Evolutionary conservation across 2,888 invertebrate genomes (phyloP), one percentile per base, ranked within the genome.

Genomic region (Nemotelus pantherinus): DNA sequence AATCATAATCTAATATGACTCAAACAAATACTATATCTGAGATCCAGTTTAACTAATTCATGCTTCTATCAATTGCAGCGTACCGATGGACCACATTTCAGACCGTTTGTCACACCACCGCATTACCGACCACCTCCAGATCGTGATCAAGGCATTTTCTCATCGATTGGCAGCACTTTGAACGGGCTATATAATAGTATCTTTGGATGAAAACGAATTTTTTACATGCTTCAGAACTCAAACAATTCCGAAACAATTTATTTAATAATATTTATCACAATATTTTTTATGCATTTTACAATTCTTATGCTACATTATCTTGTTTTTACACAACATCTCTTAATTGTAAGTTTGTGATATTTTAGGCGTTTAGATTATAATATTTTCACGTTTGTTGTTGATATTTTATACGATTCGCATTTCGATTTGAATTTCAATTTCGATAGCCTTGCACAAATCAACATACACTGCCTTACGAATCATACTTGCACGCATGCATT

Each of bases 111-210:
- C 78, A 84, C 87, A 83, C 86, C 89, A 81, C 86, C 89, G 82
- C 86, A 89, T 82, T 83, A 89, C 82, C 85, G 90, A 80, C 83
- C 89, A 65, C 85, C 89, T 79, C 84, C 84, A 83, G 80, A 85
- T 7, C 87, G 87, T 74, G 88, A 89, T 80, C 86, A 88, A 79
- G 93, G 94, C 50, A 90, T 95, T 82, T 90, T 95, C 83, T 91
- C 94, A 41, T 93, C 94, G 58, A 90, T 95, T 82, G 92, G 92
- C 82, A 94, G 90, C 84, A 93, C 95, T 39, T 91, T 95, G 83
- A 94, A 92, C 84, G 94, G 90, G 84, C 88, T 95, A 82, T 93
- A 95, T 81, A 92, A 90, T 80, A 94, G 93, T 84, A 90, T 94
- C 83, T 94, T 95, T 83, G 93, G 93, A 84, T 93, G 89, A 87